Evolutionary conservation across 2,113 vertebrate species (phyloP), one percentile per base, ranked within the genome.

Genomic region (Garra rufa): DNA sequence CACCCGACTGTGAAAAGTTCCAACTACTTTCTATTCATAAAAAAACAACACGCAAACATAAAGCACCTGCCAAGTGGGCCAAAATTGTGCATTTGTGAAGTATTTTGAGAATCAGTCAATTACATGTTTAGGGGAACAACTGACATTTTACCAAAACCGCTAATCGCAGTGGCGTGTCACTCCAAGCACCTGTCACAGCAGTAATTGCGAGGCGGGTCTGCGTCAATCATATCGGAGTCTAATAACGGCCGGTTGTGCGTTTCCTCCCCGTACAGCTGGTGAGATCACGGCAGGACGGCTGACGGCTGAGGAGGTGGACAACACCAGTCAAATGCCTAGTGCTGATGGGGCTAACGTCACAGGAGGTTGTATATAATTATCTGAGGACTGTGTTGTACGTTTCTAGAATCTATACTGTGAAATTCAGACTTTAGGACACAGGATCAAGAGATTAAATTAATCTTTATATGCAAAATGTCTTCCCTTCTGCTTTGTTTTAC

Each of bases 121-220:
- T 63, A 28, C 43, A 80, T 30, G 43, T 67, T 80, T 48, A 44
- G 41, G 14, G 21, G 41, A 79, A 10, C 38, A 26, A 78, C 21
- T 44, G 55, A 28, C 38, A 78, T 26, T 77, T 59, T 44, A 44
- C 38, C 26, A 80, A 65, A 80, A 80, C 15, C 17, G 7, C 19
- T 79, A 44, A 46, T 79, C 4, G 38, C 43, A 26, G 74, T 28
- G 19, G 0, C 14, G 21, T 4, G 74, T 69, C 59, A 8, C 28
- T 59, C 9, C 7, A 10, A 79, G 77, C 82, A 76, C 85, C 82
- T 87, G 82, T 26, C 34, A 28, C 6, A 26, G 3, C 83, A 28
- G 61, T 77, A 69, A 78, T 77, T 57, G 65, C 6, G 30, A 26
- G n/a, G 73, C 4, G 28, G 14, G 14, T 24, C 26, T 21, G 1